Percentiles rank a stretch among this genome's conserved stretches.
phyloP scores from a whole-genome alignment of 2,888 invertebrate genomes.

The Xestia ashworthii region DNA sequence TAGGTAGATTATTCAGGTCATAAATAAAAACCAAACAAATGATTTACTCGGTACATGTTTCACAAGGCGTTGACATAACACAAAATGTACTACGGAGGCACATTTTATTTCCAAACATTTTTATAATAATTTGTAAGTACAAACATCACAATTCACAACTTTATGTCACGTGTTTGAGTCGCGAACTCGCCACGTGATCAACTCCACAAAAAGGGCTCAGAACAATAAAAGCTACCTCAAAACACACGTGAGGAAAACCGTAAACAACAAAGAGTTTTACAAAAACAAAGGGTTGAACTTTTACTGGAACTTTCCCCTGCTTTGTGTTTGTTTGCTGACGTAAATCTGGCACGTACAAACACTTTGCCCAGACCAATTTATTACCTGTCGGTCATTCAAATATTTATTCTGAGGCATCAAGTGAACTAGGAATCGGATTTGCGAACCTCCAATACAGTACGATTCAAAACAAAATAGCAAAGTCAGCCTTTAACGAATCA shows the following conservation, averaged over 20 bases:
- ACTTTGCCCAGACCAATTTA: background rate
- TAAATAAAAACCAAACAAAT: background rate
- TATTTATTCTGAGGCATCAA: constrained; percentile 18
- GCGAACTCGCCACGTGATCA: constrained; percentile 12
- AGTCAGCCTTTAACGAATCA: no score
- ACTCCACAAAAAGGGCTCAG: background rate
- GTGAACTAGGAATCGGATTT: background rate
- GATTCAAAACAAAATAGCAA: background rate
- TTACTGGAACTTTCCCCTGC: background rate
- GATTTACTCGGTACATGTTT: background rate
- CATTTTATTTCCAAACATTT: background rate
- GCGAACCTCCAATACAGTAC: background rate
- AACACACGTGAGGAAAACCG: constrained; percentile 27
- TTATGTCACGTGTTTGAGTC: constrained; percentile 6
- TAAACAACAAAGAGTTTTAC: constrained; percentile 1
- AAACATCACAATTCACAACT: background rate
- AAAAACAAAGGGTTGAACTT: constrained; percentile 1
- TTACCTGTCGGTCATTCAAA: constrained; percentile 4
- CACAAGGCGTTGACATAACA: background rate
- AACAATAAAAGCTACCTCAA: background rate
- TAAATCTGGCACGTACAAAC: constrained; percentile 14
- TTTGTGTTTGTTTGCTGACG: constrained; percentile 1
- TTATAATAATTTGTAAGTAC: background rate
- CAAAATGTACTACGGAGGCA: background rate
- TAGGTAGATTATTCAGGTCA: background rate